Evolutionary conservation across 2,797 vertebrate genomes (phyloP), one percentile per base, ranked within the genome.

Genomic region (Acanthis flammea): DNA sequence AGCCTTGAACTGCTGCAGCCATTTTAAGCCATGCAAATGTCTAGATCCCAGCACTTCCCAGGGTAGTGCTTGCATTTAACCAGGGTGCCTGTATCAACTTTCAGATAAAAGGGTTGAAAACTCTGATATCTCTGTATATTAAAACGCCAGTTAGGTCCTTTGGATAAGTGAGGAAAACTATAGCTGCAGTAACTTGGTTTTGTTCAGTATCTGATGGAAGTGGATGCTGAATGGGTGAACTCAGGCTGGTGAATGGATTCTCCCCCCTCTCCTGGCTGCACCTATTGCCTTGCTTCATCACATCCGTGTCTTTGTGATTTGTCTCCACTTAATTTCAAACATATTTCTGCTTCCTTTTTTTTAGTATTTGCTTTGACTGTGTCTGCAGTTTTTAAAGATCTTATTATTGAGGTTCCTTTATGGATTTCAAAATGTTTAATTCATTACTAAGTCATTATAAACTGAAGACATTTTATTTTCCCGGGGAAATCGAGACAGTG

Each of bases 391-490:
- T 95, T 92, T 55, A 78, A 90, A 92, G 55, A 86, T 70, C 45
- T 86, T 87, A 48, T 74, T 94, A 77, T 41, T 78, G 85, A 94
- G 82, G 57, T 67, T 94, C 51, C 25, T 94, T 92, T 91, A 86
- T 76, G 79, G 63, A 44, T 76, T 95, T 88, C 55, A 42, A 50
- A 84, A 92, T 78, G 62, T 83, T 95, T 94, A 86, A 92, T 96
- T 95, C 68, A 68, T 95, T 87, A 65, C 50, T 62, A 90, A 68
- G n/a, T 88, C 50, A 48, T 88, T 94, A 92, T 67, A 90, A 86
- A 94, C 48, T n/a, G 85, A 94, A 94, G 67, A 39, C 63, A 60
- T 94, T 94, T 88, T 91, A 70, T 95, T 97, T 96, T 96, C 76
- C 42, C 0, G 0, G 21, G 55, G 35, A 92, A 96, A 88, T 86